These are phyloP conservation scores for Cotesia glomerata DNA, from an alignment of 1,140 invertebrate genomes.

Conservation along the genomic window DNA sequence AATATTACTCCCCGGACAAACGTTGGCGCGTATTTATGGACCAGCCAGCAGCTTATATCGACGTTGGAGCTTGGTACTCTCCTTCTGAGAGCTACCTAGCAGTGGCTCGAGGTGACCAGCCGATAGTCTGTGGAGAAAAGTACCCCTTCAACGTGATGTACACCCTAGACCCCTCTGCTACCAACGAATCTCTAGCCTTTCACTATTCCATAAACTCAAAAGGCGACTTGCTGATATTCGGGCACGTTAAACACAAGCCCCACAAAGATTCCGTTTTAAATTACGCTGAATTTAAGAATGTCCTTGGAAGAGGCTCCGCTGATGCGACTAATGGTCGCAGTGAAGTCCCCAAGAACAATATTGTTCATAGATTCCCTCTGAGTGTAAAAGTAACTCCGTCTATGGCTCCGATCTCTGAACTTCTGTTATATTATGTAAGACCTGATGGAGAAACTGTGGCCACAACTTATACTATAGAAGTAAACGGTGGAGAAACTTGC, in stretches of 20 bases:
- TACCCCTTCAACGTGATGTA: conserved; percentile 61
- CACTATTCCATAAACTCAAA: conserved; percentile 60
- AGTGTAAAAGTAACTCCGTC: conserved; percentile 67
- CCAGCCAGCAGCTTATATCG: conserved; percentile 58
- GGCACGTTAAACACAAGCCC: conserved; percentile 54
- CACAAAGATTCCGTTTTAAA: conserved; percentile 51
- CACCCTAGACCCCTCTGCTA: conserved; percentile 43
- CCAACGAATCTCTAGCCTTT: conserved; percentile 50
- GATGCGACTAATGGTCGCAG: conserved; percentile 35
- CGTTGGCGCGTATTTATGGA: conserved; percentile 60
- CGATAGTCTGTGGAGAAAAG: conserved; percentile 56
- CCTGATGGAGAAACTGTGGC: conserved; percentile 75
- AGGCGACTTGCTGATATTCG: conserved; percentile 53
- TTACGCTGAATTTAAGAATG: conserved; percentile 56
- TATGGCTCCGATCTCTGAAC: conserved; percentile 76
- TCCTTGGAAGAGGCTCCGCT: conserved; percentile 46
- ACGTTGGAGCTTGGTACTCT: conserved; percentile 59
- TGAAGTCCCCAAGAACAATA: conserved; percentile 4
- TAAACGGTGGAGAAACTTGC: conserved; percentile 61
- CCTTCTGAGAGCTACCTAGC: conserved; percentile 58
- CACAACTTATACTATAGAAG: conserved; percentile 60
- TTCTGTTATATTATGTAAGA: conserved; percentile 80
- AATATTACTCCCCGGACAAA: conserved; percentile 60
- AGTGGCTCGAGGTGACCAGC: conserved; percentile 53
- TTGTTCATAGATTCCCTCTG: conserved; percentile 50